phyloP scores from a whole-genome alignment of 2,888 invertebrate genomes.

The Adineta ricciae region DNA sequence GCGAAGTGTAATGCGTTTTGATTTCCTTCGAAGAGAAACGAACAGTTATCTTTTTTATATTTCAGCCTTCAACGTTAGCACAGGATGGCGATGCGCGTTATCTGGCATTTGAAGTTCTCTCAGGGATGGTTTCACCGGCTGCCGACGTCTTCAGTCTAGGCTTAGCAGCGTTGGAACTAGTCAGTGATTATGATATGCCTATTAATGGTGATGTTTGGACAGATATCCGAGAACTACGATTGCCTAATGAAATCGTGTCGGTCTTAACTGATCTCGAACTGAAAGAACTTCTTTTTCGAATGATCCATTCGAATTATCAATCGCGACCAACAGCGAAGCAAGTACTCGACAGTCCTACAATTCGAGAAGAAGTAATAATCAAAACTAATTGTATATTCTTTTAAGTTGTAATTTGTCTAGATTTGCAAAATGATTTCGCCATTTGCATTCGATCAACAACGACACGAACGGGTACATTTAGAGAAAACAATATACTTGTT shows the following conservation, averaged over 20 bases:
- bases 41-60: background rate
- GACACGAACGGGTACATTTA: background rate
- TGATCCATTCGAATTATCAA: slow-evolving; percentile 56
- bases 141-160: slow-evolving; percentile 64
- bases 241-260: slow-evolving; percentile 52
- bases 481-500: background rate
- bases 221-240: slow-evolving; percentile 54
- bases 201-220: slow-evolving; percentile 63
- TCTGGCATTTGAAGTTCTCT: slow-evolving; percentile 63
- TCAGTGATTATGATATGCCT: slow-evolving; percentile 63
- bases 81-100: slow-evolving; percentile 66
- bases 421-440: background rate
- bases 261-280: slow-evolving; percentile 53
- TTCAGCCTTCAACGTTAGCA: background rate
- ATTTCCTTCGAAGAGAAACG: background rate
- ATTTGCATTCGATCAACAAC: background rate
- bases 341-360: slow-evolving; percentile 51
- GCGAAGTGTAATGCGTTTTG: slow-evolving; percentile 46
- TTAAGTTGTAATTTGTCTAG: background rate
- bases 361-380: slow-evolving; percentile 35
- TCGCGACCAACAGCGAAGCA: slow-evolving; percentile 55
- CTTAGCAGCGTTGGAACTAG: slow-evolving; percentile 62
- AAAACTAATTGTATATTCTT: background rate
- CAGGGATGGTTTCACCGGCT: slow-evolving; percentile 55
- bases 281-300: slow-evolving; percentile 53